Base-by-base conservation (phyloP, 1,140 invertebrate species). In the Eufriesea mexicana region DNA sequence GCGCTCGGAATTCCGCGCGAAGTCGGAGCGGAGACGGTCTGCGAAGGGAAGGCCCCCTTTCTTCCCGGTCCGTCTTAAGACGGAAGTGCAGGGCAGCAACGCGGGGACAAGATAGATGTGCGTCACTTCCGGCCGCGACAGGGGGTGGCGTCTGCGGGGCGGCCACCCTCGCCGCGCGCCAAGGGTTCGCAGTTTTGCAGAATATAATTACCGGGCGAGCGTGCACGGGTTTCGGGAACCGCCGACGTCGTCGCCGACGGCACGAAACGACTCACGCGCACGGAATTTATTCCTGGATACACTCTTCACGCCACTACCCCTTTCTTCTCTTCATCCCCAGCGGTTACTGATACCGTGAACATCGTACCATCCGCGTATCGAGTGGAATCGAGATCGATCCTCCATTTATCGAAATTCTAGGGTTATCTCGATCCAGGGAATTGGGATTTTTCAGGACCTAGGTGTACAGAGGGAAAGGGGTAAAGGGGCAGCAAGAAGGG, bases 111-210 rank as follows among this genome's bases (percentile, higher is more conserved):
- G 91, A 93, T 94, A 90, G 92, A 94, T 93, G 92, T 93, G 92
- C 92, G 91, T 93, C 91, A 93, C 92, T 94, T 94, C 93, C 93
- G 92, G 92, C 91, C 91, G 91, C 92, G 92, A 93, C 92, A 91
- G 91, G 92, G 91, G 92, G 89, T 94, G 92, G 92, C 93, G 93
- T 92, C 93, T 93, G 79, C 83, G 84, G 91, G 92, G 84, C 92
- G 92, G 86, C 87, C 88, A 87, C 89, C 87, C 81, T 81, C 66
- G 77, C 82, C 23, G 42, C 49, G 47, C 62, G 55, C 72, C 75
- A 70, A 86, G 89, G 88, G 89, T 86, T 77, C 79, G 73, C 83
- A 89, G 87, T 92, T 91, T 91, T 89, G 86, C 89, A 80, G 92
- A 93, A 93, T 92, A 93, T 93, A 93, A 93, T 93, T 93, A 93